Base-by-base conservation (phyloP, 2,888 invertebrate genomes). In the Macaria notata region DNA sequence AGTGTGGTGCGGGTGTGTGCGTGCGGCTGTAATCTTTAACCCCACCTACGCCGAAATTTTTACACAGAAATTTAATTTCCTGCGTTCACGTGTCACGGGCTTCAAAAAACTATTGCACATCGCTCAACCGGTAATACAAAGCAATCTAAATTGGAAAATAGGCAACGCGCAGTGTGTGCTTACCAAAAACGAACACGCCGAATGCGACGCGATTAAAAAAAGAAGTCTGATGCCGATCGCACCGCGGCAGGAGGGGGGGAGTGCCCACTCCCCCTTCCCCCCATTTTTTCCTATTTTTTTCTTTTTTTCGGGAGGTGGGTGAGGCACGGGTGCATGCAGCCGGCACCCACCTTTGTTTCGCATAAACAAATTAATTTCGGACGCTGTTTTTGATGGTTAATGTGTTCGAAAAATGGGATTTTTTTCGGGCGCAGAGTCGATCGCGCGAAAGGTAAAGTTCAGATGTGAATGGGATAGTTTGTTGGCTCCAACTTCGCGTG, bases 111-210 rank as follows among this genome's bases (percentile, higher is more conserved):
- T 90, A 90, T 90, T 84, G 90, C 89, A 80, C 90, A 87, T 89
- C 88, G 87, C 86, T 88, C 89, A 88, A 76, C 83, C 88, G 84
- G 87, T 90, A 91, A 91, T 90, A 90, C 90, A 90, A 90, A 90
- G 91, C 90, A 89, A 91, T 91, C 90, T 90, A 90, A 91, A 90
- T 90, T 90, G 90, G 90, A 91, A 90, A 89, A 91, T 90, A 90
- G 90, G 90, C 90, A 89, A 86, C 87, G 89, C 86, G 87, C 89
- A 83, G 85, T 91, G 88, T 90, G 88, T 90, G 90, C 90, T 90
- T 90, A 89, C 90, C 88, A 87, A 91, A 90, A 91, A 90, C 88
- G 90, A 91, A 78, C 82, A 88, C 78, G 77, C 80, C 78, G 89
- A 90, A 84, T 83, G 84, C 90, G 88, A 90, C 90, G 90, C 91